Evolutionary conservation across 1,140 invertebrate species (phyloP), one percentile per base, ranked within the genome.

Genomic region (Lasaia peninsularis): DNA sequence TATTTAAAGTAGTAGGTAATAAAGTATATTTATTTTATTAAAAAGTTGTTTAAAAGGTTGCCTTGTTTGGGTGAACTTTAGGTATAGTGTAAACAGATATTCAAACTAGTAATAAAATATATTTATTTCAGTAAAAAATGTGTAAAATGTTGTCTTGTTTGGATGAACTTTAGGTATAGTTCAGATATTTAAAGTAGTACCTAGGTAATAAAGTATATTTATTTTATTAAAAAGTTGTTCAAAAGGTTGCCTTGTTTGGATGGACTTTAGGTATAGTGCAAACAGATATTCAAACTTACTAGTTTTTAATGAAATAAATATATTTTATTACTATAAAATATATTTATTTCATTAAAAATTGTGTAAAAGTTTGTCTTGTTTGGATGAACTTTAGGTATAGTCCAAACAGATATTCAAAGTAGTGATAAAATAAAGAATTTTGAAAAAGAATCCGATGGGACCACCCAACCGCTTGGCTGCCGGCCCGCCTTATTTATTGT

Each of bases 401-500:
- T 20, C 28, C 18, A 49, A 37, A 32, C 60, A 56, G 66, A 73
- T 75, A 63, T 75, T 71, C 62, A 48, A 52, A 56, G 65, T 78
- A 73, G 62, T 69, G 75, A 77, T 79, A 78, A 77, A 60, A 59
- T 49, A 62, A 60, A 67, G 71, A 70, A 76, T 80, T 72, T 77
- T 71, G 54, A 65, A 69, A 71, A 74, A 64, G 71, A 74, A 73
- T 69, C 63, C 62, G 62, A 57, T 52, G 54, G 58, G 76, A 80
- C 74, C 74, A 79, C 79, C 77, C 77, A 77, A 60, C 62, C 63
- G 59, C 66, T 57, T 61, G 66, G 58, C 67, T 67, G 67, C 63
- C 67, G 66, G 60, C 40, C 58, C 60, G 52, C 59, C 63, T 80
- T 81, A 81, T 80, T 80, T 83, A 81, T 77, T 78, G 74, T 76